Conservation (phyloP, 1,140 invertebrate genomes). For the Tigriopus japonicus region DNA sequence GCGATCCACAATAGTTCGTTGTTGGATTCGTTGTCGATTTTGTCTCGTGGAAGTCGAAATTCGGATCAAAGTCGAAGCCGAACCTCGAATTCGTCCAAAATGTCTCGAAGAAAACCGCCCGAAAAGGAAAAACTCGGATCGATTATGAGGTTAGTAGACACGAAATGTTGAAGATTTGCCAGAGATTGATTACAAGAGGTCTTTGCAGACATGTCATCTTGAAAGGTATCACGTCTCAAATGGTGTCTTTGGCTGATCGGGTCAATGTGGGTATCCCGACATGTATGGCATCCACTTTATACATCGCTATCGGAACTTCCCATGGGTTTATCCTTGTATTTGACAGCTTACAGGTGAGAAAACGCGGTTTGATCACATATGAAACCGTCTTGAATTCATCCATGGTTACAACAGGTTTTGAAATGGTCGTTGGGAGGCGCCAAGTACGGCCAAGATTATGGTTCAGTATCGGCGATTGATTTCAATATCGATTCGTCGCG, state of each 20-base stretch:
- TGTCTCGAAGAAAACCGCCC: neutral
- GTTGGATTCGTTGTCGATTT: neutral
- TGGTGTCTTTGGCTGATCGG: slow-evolving; percentile 61
- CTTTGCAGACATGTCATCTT: slow-evolving; percentile 59
- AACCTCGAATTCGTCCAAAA: neutral
- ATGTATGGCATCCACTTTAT: slow-evolving; percentile 47
- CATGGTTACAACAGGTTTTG: slow-evolving; percentile 24
- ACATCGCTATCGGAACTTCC: slow-evolving; percentile 75
- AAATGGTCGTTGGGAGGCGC: slow-evolving; percentile 47
- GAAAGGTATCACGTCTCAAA: slow-evolving; percentile 63
- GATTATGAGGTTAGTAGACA: slow-evolving; percentile 3
- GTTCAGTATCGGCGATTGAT: slow-evolving; percentile 69
- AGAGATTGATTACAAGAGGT: slow-evolving; percentile 15
- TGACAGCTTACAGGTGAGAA: slow-evolving; percentile 50
- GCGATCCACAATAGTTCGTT: slow-evolving; percentile 18
- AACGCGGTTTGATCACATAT: neutral
- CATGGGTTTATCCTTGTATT: slow-evolving; percentile 78
- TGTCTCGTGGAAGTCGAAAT: slow-evolving; percentile 11
- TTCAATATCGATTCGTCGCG: slow-evolving; percentile 39
- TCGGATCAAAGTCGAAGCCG: neutral
- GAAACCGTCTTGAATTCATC: neutral
- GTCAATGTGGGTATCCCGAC: slow-evolving; percentile 74
- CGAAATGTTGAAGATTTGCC: no score
- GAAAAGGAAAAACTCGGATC: neutral
- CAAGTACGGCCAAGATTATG: slow-evolving; percentile 28